phyloP scores from a whole-genome alignment of 1,140 invertebrate species.

The Oryctes rhinoceros region DNA sequence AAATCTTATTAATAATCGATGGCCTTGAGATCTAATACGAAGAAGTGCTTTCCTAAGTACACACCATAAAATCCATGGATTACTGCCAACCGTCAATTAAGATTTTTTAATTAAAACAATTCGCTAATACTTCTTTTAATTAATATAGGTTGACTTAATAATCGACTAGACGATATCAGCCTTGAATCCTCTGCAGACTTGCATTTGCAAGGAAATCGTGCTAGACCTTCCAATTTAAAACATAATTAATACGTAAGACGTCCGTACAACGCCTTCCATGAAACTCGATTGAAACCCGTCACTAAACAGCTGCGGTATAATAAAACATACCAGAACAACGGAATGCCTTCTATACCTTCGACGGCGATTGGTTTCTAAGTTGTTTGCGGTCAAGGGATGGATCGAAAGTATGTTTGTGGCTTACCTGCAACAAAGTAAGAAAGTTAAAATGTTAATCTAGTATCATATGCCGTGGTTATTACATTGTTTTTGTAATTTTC shows the following conservation, averaged over 20 bases:
- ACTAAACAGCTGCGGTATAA: background rate
- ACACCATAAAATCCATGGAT: no score
- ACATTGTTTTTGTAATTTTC: background rate
- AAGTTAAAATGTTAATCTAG: background rate
- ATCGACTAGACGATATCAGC: background rate
- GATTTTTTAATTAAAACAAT: background rate
- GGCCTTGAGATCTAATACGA: no score
- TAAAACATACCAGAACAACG: background rate
- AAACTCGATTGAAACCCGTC: background rate
- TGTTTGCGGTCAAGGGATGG: background rate
- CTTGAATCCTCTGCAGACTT: background rate
- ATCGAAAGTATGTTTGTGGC: background rate
- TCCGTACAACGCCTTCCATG: background rate
- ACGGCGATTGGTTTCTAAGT: background rate
- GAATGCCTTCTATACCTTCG: background rate
- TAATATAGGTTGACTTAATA: background rate
- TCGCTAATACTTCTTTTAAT: background rate
- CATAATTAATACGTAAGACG: background rate
- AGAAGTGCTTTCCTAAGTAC: no score
- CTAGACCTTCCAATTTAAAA: conserved; percentile 5
- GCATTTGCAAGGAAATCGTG: background rate
- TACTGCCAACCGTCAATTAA: no score
- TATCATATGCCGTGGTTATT: background rate
- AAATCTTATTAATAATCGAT: no score
- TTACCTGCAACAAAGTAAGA: conserved; percentile 22